Base-by-base conservation (phyloP, 1,140 invertebrate genomes). In the Lineus longissimus region DNA sequence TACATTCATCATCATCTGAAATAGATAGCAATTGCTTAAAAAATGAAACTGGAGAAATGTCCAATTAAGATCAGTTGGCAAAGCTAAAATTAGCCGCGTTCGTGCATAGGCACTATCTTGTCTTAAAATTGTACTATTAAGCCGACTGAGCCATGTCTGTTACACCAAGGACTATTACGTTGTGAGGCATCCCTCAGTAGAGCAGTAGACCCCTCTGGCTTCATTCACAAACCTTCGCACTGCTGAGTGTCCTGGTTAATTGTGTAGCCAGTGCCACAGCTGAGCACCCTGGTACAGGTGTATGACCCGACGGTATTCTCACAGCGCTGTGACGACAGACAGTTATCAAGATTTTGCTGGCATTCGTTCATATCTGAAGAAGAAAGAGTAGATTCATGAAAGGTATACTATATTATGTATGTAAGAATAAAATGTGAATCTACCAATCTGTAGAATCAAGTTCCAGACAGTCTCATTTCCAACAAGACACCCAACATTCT, bases 181-280 rank as follows among this genome's bases (percentile, higher is more conserved):
- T 36, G 33, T 36, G n/a, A 4, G 47, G n/a, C 4, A 51, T 51
- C 19, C 9, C 25, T 6, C 25, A 27, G 6, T 51, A 51, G 6
- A 51, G 6, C 47, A 51, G 6, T 9, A 7, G n/a, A 27, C 6
- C 4, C 4, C 6, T 51, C n/a, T 51, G 47, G 9, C n/a, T 19
- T 19, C n/a, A 23, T 51, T 23, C 17, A 62, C 73, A 72, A 80
- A 93, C 91, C 91, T 84, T 93, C 91, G 81, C 95, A 98, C 63
- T 87, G 83, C 61, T 92, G 89, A 2, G 90, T 91, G 11, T 88
- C 86, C 7, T 90, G 89, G 75, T 98, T 95, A 2, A 98, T 80
- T 0, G 94, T 95, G 74, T 98, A 98, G 0, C 97, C 96, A 0
- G 95, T 98, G 0, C 96, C 96, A 81, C 96, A 98, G 0, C 91